phyloP scores from a whole-genome alignment of 2,888 invertebrate genomes.

The Timema podura region DNA sequence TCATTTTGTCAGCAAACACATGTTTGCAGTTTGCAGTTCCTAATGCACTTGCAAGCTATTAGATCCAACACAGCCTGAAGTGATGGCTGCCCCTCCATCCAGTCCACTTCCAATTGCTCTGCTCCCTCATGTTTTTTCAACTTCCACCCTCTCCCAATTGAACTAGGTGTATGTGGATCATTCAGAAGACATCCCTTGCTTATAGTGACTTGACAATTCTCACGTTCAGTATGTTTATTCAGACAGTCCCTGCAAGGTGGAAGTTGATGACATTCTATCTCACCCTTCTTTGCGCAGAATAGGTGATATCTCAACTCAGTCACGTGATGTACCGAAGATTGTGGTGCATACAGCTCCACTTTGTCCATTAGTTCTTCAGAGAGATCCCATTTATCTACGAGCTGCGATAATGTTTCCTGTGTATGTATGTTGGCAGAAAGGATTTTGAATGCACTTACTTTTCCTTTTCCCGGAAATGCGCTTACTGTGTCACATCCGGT shows the following conservation, averaged over 20 bases:
- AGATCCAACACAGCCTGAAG: neutral
- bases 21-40: no score
- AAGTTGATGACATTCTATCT: conserved; percentile 5
- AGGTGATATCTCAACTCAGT: neutral
- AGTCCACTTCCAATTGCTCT: neutral
- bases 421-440: neutral
- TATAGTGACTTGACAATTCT: neutral
- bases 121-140: neutral
- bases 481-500: neutral
- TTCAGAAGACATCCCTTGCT: conserved; percentile 3
- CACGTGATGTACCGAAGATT: neutral
- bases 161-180: neutral
- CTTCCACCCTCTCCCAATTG: neutral
- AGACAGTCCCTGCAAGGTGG: neutral
- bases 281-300: neutral
- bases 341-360: neutral
- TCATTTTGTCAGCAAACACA: no score
- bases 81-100: neutral
- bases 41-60: no score
- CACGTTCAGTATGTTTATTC: neutral
- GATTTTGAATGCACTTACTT: conserved; percentile 2
- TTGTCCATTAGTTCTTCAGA: neutral
- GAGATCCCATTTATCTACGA: neutral
- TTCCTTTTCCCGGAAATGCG: neutral
- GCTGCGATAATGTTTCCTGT: conserved; percentile 13